These are phyloP conservation scores for Esox lucius DNA, from an alignment of 2,797 vertebrate species.

Conservation along the genomic window DNA sequence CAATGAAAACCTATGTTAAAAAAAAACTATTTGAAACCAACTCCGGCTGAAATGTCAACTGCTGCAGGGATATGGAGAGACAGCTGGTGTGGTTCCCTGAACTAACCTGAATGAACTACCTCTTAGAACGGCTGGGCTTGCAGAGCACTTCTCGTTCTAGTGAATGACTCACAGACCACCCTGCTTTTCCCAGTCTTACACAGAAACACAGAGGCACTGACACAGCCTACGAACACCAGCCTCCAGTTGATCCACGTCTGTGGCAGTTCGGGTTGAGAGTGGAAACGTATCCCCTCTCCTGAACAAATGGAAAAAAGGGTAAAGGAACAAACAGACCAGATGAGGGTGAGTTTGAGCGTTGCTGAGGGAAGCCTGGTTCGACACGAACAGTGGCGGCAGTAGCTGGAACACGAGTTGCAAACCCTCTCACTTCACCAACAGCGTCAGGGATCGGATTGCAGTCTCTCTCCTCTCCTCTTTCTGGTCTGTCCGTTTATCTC, in stretches of 20 bases:
- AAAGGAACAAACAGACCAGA: slow-evolving; percentile 44
- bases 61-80: neutral
- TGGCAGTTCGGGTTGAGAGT: too few species aligned
- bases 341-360: neutral
- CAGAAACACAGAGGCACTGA: neutral
- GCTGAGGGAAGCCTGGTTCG: slow-evolving; percentile 21
- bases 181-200: neutral
- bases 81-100: neutral
- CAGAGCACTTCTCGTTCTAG: too few species aligned
- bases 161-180: neutral
- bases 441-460: slow-evolving; percentile 45
- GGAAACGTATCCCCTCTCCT: neutral
- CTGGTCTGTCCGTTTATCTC: slow-evolving; percentile 53
- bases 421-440: slow-evolving; percentile 41
- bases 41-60: too few species aligned
- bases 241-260: too few species aligned
- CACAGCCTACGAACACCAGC: neutral
- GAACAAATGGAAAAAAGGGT: slow-evolving; percentile 19
- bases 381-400: slow-evolving; percentile 41
- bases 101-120: neutral
- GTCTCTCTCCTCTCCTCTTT: slow-evolving; percentile 32
- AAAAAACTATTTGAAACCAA: neutral
- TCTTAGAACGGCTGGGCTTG: neutral
- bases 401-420: slow-evolving; percentile 43
- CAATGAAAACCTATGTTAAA: neutral